Percentiles rank a stretch among this genome's conserved stretches.
Conservation (phyloP, 2,888 invertebrate genomes). For the Synanthedon vespiformis region DNA sequence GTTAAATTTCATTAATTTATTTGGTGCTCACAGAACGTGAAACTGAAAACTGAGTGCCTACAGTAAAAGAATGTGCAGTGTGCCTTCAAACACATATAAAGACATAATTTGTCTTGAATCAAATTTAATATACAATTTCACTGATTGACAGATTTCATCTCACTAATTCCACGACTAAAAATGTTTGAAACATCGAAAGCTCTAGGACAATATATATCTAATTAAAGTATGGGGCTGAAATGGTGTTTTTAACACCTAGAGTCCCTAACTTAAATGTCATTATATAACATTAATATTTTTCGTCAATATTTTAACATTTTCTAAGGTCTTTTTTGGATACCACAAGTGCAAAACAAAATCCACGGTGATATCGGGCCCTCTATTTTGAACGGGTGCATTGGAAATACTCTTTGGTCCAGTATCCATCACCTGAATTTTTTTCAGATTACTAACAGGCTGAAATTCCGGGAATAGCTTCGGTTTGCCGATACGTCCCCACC, state of each 20-base stretch:
- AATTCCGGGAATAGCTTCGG: too few relatives aligned
- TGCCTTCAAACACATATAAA: conserved; percentile 5
- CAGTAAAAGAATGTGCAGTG: not conserved
- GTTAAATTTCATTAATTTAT: not conserved
- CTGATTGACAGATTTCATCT: not conserved
- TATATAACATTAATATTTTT: not conserved
- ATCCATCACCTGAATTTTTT: too few relatives aligned
- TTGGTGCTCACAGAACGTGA: not conserved
- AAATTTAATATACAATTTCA: not conserved
- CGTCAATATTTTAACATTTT: not conserved
- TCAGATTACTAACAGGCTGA: too few relatives aligned
- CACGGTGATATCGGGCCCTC: not conserved
- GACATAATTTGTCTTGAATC: conserved; percentile 14
- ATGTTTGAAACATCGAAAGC: conserved; percentile 24
- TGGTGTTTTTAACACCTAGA: conserved; percentile 13
- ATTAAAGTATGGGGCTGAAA: conserved; percentile 6
- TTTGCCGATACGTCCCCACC: too few relatives aligned
- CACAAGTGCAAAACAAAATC: not conserved
- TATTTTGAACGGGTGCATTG: not conserved
- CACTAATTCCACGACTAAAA: conserved; percentile 13
- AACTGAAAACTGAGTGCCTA: not conserved
- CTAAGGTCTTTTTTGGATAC: not conserved
- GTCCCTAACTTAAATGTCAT: conserved; percentile 1
- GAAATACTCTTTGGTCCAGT: too few relatives aligned
- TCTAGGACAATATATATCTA: conserved; percentile 13